Evolutionary conservation across 2,888 invertebrate genomes (phyloP), one percentile per base, ranked within the genome.

Genomic region (Drosophila vallismaia): DNA sequence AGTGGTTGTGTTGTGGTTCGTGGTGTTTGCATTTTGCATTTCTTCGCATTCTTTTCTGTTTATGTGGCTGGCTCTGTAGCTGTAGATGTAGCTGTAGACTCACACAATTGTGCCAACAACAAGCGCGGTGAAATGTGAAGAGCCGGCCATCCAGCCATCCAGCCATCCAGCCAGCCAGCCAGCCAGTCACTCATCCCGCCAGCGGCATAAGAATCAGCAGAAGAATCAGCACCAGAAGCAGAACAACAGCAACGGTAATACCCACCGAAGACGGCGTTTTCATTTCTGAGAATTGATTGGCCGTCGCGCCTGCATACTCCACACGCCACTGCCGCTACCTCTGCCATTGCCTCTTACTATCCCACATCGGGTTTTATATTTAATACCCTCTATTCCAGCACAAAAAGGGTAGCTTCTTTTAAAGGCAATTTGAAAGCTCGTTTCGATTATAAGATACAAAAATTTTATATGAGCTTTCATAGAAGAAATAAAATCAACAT

Each of bases 221-320:
- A 50, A 31, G 29, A 48, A 33, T 26, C 54, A 54, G 52, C 12
- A 24, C 33, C 24, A 38, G 51, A 40, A 46, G 57, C 52, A 64
- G 36, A 60, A 57, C 73, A 76, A 55, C 51, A 56, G 51, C 71
- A 51, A 56, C 68, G 44, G 64, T 67, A 66, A 44, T 51, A 49
- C 58, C 56, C 71, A 74, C 81, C 84, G 69, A 80, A 76, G 84
- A 86, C 84, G 88, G 79, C 75, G 71, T 85, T 85, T 88, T 77
- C 88, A 86, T 87, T 88, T 88, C 88, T 89, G 74, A 79, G 88
- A 88, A 88, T 88, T 88, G 88, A 88, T 89, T 88, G 81, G 88
- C 76, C 85, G 88, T 76, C 76, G 77, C 76, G 81, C 73, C 76
- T 66, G 78, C 84, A 78, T 85, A 75, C 78, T 75, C 78, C 67